Evolutionary conservation across 2,113 vertebrate genomes (phyloP).

Genomic region (Aldabrachelys gigantea): DNA sequence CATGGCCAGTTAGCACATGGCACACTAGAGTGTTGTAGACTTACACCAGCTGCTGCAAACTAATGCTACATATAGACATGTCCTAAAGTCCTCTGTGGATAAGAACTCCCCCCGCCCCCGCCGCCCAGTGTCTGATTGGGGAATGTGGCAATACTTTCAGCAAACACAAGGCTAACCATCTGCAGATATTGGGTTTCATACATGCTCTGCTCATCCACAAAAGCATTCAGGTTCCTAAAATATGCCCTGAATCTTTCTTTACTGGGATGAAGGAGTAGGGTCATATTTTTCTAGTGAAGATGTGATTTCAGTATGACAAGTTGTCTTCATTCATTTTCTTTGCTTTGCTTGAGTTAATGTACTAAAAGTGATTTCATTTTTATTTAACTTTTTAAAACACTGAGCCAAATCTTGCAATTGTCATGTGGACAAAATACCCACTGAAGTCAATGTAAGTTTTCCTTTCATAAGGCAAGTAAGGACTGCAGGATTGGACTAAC

Average conservation of each 20-base stretch:
- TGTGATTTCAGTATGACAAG: neutral
- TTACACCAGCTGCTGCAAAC: neutral
- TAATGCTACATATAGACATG: neutral
- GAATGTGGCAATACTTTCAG: neutral
- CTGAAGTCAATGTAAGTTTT: neutral
- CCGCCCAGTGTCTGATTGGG: neutral
- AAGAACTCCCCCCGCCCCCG: neutral
- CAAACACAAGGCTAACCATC: neutral
- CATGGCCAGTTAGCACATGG: neutral
- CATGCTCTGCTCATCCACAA: neutral
- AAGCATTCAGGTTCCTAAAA: neutral
- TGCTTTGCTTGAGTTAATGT: neutral
- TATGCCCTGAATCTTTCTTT: neutral
- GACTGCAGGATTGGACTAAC: constrained; percentile 25
- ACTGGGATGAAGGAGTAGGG: neutral
- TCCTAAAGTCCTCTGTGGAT: neutral
- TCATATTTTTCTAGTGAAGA: neutral
- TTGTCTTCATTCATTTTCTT: neutral
- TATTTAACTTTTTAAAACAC: neutral
- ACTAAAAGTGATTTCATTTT: neutral
- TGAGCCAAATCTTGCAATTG: neutral
- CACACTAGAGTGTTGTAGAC: neutral
- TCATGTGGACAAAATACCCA: neutral
- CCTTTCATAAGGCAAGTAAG: neutral
- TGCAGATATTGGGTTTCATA: neutral